Base-by-base conservation (phyloP, 1,140 invertebrate genomes). In the Leptestheria dahalacensis region DNA sequence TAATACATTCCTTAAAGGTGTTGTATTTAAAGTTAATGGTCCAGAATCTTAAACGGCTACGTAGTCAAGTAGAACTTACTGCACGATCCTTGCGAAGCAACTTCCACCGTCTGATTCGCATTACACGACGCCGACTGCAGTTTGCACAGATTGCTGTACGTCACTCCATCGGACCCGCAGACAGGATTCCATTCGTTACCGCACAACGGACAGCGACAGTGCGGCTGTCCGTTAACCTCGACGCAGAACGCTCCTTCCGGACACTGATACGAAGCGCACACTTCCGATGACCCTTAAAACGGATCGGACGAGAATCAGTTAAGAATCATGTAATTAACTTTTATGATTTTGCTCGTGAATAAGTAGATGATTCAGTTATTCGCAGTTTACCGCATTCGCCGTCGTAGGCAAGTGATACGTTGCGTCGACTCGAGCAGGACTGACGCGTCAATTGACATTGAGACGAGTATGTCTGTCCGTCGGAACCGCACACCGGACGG, bases 61-160 rank as follows among this genome's bases (percentile, higher is more conserved):
- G n/a, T n/a, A n/a, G 77, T 18, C 75, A 77, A 24, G n/a, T n/a
- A n/a, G n/a, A n/a, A 82, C 87, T 87, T 74, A 91, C 88, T 86
- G 76, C 88, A 91, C 63, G 85, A 79, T 67, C 88, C 87, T 64
- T 82, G 75, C 70, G 90, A 88, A 15, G 85, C 75, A 21, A 88
- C 78, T 54, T 75, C 75, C 65, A 91, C 85, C 64, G 83, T 77
- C 52, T 81, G 78, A 48, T 79, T 75, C 65, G 82, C 79, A 60
- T 83, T 77, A 73, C 88, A 92, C 9, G 85, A 81, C 69, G 89
- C 85, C 25, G 82, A 74, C 65, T 81, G 79, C 63, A 92, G 78
- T 71, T 86, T 85, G 73, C 89, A 92, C 63, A 84, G 81, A 76
- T 91, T 91, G 58, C 83, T 80, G 72, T 94, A 94, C 56, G 88